Percentiles rank a stretch among this genome's conserved stretches.
These are phyloP conservation scores for Zaprionus gabonicus DNA, from an alignment of 1,140 invertebrate genomes.

Conservation along the genomic window DNA sequence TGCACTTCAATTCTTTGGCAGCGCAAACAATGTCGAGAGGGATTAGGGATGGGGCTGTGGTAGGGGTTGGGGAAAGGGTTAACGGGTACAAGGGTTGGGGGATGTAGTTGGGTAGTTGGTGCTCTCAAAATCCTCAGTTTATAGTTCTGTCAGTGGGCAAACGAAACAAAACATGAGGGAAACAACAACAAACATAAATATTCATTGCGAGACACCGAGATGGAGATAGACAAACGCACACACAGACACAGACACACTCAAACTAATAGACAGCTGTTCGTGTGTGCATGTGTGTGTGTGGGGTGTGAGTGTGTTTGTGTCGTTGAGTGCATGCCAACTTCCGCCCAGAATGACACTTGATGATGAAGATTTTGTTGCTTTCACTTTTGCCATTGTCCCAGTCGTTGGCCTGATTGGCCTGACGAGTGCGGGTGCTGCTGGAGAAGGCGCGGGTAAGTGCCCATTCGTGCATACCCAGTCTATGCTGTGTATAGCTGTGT, in stretches of 20 bases:
- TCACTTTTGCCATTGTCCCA: slow-evolving; percentile 69
- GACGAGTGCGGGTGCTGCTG: not conserved
- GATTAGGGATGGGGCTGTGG: not conserved
- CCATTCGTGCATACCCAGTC: slow-evolving; percentile 2
- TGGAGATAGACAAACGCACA: slow-evolving; percentile 29
- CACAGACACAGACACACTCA: slow-evolving; percentile 24
- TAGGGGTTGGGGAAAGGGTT: not conserved
- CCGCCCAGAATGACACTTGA: slow-evolving; percentile 81
- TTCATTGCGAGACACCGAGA: slow-evolving; percentile 61
- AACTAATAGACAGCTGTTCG: slow-evolving; percentile 46
- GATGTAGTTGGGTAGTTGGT: not conserved
- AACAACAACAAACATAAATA: slow-evolving; percentile 73
- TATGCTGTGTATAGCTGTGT: not conserved
- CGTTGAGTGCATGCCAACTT: slow-evolving; percentile 66
- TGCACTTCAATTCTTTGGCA: slow-evolving; percentile 47
- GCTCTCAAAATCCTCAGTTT: slow-evolving; percentile 29
- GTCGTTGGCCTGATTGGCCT: slow-evolving; percentile 41
- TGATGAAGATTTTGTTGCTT: slow-evolving; percentile 83
- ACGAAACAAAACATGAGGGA: slow-evolving; percentile 60
- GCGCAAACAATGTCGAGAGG: slow-evolving; percentile 24
- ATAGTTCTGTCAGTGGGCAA: slow-evolving; percentile 38
- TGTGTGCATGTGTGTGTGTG: slow-evolving; percentile 30
- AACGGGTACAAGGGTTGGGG: not conserved
- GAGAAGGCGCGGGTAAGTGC: slow-evolving; percentile 3
- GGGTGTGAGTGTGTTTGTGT: not conserved